Percentiles rank a stretch among this genome's conserved stretches.
These are phyloP conservation scores for Mus minutoides DNA, from an alignment of 2,797 vertebrate genomes.

Conservation along the genomic window DNA sequence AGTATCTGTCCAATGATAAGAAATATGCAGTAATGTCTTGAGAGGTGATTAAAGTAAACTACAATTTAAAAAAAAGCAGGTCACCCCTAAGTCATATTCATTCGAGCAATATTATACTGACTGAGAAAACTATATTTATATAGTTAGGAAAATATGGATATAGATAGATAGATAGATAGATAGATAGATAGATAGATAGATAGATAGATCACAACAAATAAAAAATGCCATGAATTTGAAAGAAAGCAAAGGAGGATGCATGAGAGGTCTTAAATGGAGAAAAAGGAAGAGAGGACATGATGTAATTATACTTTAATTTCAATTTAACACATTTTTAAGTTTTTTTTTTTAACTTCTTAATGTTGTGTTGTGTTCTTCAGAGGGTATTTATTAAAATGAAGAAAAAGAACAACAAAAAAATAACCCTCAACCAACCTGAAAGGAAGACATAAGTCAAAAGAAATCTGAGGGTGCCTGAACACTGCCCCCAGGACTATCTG, in stretches of 20 bases:
- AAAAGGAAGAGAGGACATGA: neutral
- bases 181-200: neutral
- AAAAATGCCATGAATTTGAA: neutral
- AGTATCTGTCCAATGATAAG: neutral
- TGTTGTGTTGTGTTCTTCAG: neutral
- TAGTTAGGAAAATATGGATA: neutral
- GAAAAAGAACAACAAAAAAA: neutral
- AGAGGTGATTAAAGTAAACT: neutral
- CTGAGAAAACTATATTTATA: neutral
- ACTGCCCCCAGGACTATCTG: neutral
- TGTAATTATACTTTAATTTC: neutral
- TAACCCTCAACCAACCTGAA: neutral
- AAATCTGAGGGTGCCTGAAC: neutral
- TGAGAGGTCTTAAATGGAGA: neutral
- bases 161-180: neutral
- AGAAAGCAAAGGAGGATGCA: neutral
- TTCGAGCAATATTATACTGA: neutral
- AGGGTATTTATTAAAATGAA: neutral
- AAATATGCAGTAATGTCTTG: neutral
- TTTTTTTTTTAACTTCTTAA: neutral
- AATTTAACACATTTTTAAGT: neutral
- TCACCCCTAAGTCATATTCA: neutral
- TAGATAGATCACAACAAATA: neutral
- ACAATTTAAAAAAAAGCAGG: neutral
- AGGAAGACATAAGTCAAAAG: neutral